These are phyloP conservation scores for Hystrix brachyura DNA, from an alignment of 2,113 vertebrate species.

Conservation along the genomic window DNA sequence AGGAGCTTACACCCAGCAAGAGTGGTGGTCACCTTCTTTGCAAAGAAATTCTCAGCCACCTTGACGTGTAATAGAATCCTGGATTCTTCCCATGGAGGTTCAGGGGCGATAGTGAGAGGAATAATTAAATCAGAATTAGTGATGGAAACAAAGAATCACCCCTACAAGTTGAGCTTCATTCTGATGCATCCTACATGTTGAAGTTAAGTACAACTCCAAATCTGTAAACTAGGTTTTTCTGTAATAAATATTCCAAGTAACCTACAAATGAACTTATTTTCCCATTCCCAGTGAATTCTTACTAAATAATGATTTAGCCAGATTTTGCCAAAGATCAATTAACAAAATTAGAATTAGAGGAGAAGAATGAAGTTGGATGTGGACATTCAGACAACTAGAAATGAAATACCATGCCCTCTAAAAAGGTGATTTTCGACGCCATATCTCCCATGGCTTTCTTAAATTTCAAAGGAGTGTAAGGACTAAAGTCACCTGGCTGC, in stretches of 20 bases:
- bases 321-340: not conserved
- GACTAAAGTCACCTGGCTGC: not conserved
- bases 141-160: not conserved
- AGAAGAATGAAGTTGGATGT: not conserved
- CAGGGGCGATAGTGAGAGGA: not conserved
- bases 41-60: not conserved
- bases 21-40: not conserved
- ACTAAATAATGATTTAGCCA: not conserved
- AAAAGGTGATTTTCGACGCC: not conserved
- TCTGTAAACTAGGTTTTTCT: not conserved
- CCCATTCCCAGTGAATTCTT: not conserved
- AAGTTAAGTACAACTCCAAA: not conserved
- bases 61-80: not conserved
- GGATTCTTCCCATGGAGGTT: not conserved
- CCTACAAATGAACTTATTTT: not conserved
- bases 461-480: not conserved
- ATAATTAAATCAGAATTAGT: not conserved
- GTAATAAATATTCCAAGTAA: not conserved
- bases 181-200: not conserved
- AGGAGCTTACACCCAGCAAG: not conserved
- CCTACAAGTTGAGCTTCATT: not conserved
- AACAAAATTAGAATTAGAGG: not conserved
- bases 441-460: not conserved
- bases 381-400: not conserved
- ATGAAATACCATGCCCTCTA: not conserved